A percentile compares a stretch with the other conserved stretches of the same genome.
Evolutionary conservation across 2,113 vertebrate genomes (phyloP).

Genomic region (Podarcis raffonei): DNA sequence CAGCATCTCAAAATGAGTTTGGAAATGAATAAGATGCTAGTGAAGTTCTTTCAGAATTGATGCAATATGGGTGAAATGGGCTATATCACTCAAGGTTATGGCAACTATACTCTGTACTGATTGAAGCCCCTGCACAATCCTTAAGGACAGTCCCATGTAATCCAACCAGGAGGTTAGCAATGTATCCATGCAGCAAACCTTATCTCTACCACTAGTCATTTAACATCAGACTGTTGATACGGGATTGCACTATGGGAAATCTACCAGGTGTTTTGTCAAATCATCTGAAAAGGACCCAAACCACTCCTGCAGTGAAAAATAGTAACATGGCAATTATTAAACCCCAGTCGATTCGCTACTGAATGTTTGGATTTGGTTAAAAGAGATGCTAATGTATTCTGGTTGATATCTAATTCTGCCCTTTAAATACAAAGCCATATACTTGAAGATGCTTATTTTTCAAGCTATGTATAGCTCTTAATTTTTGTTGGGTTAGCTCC

Average conservation of each 20-base stretch:
- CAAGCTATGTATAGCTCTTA: conserved; percentile 31
- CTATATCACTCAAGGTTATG: not conserved
- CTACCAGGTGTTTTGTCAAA: not conserved
- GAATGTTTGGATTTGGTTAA: not conserved
- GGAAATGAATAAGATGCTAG: not conserved
- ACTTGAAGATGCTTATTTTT: conserved; percentile 14
- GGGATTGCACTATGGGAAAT: too few species aligned
- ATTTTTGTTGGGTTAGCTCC: conserved; percentile 17
- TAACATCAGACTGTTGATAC: too few species aligned
- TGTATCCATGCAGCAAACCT: too few species aligned
- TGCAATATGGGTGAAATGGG: not conserved
- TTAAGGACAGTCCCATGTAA: too few species aligned
- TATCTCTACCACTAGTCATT: too few species aligned
- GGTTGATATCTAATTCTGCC: not conserved
- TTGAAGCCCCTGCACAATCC: not conserved
- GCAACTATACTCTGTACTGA: not conserved
- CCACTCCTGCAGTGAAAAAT: not conserved
- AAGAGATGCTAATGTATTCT: not conserved
- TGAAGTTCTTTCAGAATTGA: not conserved
- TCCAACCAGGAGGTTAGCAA: too few species aligned
- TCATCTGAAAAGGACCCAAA: not conserved
- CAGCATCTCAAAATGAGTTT: not conserved
- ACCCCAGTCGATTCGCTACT: not conserved
- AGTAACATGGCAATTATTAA: not conserved
- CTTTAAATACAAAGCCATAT: conserved; percentile 12